These are phyloP conservation scores for Bradypodion ventrale DNA, from an alignment of 2,797 vertebrate species.

Conservation along the genomic window DNA sequence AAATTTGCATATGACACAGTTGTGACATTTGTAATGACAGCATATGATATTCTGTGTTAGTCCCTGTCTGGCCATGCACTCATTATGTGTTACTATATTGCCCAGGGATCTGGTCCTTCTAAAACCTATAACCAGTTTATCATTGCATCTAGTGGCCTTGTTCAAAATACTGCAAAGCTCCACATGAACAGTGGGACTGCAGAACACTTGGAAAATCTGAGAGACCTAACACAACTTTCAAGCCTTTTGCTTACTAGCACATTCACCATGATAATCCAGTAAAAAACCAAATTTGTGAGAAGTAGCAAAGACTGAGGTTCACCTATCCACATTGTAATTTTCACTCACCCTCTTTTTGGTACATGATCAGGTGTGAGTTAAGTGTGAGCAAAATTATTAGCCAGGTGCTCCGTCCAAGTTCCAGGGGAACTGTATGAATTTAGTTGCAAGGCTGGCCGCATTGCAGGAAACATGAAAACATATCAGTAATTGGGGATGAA, in stretches of 20 bases:
- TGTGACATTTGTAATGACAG: too few species aligned
- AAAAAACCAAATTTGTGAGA: neutral
- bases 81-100: too few species aligned
- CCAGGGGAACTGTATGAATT: neutral
- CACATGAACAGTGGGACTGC: neutral
- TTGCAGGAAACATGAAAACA: neutral
- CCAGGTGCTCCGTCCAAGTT: conserved; percentile 10
- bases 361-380: conserved; percentile 19
- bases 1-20: too few species aligned
- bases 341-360: neutral
- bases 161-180: neutral
- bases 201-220: too few species aligned
- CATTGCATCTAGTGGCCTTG: too few species aligned
- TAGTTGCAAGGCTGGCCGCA: neutral
- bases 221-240: neutral
- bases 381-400: conserved; percentile 3
- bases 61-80: too few species aligned
- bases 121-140: too few species aligned
- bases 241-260: neutral
- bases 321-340: neutral
- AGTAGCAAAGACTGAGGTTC: neutral
- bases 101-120: too few species aligned
- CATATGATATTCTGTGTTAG: too few species aligned
- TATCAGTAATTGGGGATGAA: neutral
- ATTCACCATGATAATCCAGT: neutral